Conservation (phyloP, 2,113 vertebrate genomes). For the Apus apus region DNA sequence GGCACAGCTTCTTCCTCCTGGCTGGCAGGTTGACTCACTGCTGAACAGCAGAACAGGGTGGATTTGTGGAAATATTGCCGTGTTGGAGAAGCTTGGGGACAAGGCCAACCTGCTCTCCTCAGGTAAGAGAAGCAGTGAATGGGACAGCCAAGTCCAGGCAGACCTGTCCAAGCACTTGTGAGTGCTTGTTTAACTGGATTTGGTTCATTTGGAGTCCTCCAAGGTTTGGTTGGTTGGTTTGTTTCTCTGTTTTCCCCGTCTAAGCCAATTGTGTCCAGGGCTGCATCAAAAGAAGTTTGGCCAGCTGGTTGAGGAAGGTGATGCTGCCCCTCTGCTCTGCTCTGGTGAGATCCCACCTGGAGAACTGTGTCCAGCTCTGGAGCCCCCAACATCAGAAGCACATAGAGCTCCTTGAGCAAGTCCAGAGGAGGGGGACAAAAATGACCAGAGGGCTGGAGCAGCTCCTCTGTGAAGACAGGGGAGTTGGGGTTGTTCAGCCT, state of each 20-base stretch:
- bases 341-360: too few relatives aligned
- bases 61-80: not conserved
- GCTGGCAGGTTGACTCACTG: not conserved
- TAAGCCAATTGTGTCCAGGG: too few relatives aligned
- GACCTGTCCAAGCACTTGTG: not conserved
- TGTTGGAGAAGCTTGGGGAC: not conserved
- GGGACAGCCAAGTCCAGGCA: not conserved
- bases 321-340: too few relatives aligned
- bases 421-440: too few relatives aligned
- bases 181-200: not conserved
- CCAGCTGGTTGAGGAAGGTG: too few relatives aligned
- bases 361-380: too few relatives aligned
- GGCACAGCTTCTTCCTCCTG: not conserved
- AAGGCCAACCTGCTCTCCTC: not conserved
- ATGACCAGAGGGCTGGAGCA: too few relatives aligned
- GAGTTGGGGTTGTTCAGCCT: too few relatives aligned
- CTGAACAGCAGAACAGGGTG: accelerated
- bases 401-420: too few relatives aligned
- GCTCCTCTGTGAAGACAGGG: too few relatives aligned
- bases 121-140: not conserved
- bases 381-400: too few relatives aligned
- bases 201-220: not conserved
- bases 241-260: not conserved
- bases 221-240: not conserved
- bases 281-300: too few relatives aligned